Base-by-base conservation (phyloP, 2,797 vertebrate species). In the Halcyon leucocephala region DNA sequence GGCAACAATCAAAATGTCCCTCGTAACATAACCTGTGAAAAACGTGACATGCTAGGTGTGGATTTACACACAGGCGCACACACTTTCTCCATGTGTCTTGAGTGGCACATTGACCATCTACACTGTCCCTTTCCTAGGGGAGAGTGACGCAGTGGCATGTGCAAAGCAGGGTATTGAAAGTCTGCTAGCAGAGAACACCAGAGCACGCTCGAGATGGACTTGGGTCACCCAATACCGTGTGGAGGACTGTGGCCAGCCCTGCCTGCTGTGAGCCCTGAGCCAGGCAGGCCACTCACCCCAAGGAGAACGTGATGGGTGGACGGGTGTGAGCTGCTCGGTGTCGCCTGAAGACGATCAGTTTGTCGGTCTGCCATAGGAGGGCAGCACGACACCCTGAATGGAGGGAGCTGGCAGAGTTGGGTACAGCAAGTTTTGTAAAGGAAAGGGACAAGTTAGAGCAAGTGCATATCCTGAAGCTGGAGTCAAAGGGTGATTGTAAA, bases 281-380 rank as follows among this genome's bases (percentile, higher is more conserved):
- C 20, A 9, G 33, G 25, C 70, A 31, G 11, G 9, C 20, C 37
- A 4, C 21, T 60, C 3, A 25, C 33, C 44, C 35, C 46, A 35
- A 39, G 42, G 28, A 33, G 22, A 62, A 4, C 0, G 0, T 1
- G 16, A 1, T 28, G 37, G 28, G 7, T 49, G 71, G 48, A 5
- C 1, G 5, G 31, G 1, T n/a, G 54, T 19, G 74, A 94, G 73
- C 54, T 51, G 65, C 48, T 89, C 15, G 14, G 15, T 16, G 69
- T 14, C 2, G 1, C 17, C 77, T 67, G 39, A 12, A 41, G 37
- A 41, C 28, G 44, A 61, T 70, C 76, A 89, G 51, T 95, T 86
- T 83, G 49, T 55, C 25, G 26, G 20, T 82, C 69, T 92, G 89
- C 97, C 97, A 82, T 94, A 49, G 0, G 97, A 96, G 97, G 94